phyloP scores from a whole-genome alignment of 1,140 invertebrate species.

The Bombyx mandarina region DNA sequence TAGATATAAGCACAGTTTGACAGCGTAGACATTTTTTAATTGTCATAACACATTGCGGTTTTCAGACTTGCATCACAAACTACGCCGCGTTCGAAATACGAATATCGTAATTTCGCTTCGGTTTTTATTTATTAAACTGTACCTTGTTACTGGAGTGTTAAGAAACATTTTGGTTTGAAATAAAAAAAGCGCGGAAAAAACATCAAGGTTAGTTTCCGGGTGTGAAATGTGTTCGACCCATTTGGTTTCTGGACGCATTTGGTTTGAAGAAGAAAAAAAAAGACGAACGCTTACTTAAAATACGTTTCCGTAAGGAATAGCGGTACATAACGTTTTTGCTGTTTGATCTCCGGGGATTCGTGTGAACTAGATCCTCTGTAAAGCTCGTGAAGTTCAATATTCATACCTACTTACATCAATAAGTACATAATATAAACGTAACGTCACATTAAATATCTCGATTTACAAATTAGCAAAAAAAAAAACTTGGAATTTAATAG shows the following conservation, averaged over 20 bases:
- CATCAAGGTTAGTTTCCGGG: constrained; percentile 43
- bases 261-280: constrained; percentile 29
- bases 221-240: constrained; percentile 56
- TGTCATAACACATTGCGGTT: constrained; percentile 7
- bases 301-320: constrained; percentile 38
- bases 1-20: too few species aligned
- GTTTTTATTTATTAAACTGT: not conserved
- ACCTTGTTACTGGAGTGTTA: too few species aligned
- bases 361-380: constrained; percentile 49
- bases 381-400: too few species aligned
- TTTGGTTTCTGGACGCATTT: constrained; percentile 50
- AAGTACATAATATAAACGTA: too few species aligned
- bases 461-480: too few species aligned
- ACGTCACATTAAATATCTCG: too few species aligned
- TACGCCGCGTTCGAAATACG: not conserved
- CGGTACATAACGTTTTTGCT: constrained; percentile 50
- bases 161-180: too few species aligned
- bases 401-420: too few species aligned
- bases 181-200: too few species aligned
- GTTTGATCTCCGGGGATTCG: constrained; percentile 31
- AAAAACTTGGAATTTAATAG: too few species aligned
- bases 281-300: constrained; percentile 26
- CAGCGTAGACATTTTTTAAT: constrained; percentile 1
- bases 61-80: constrained; percentile 6
- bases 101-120: not conserved